Percentiles rank a stretch among this genome's conserved stretches.
phyloP scores from a whole-genome alignment of 92 coral and sea anemone species.

The Phymanthus crucifer region DNA sequence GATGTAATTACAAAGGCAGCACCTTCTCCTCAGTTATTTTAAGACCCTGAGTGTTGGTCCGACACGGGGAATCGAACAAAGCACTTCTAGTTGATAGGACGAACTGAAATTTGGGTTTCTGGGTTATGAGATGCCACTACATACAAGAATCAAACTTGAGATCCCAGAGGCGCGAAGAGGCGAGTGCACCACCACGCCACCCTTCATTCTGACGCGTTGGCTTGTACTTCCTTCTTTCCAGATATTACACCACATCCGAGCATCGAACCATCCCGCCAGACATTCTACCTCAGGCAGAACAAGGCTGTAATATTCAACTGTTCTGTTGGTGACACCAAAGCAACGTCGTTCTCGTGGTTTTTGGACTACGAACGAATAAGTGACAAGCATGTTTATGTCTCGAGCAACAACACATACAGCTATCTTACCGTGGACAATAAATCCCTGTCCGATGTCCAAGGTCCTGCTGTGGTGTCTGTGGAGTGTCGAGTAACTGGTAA shows the following conservation, averaged over 20 bases:
- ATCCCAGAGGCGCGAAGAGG: no score
- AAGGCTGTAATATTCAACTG: slow-evolving; percentile 3
- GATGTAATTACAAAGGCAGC: no score
- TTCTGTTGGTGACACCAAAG: slow-evolving; percentile 3
- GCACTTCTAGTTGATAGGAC: no score
- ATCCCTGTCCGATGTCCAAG: neutral
- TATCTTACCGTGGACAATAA: neutral
- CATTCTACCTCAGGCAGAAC: neutral
- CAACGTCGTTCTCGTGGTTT: slow-evolving; percentile 20
- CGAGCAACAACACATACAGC: slow-evolving; percentile 21
- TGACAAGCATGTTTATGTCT: neutral
- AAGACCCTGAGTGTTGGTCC: no score
- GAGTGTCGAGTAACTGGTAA: slow-evolving; percentile 53
- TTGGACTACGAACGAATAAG: slow-evolving; percentile 12
- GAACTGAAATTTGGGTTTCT: no score
- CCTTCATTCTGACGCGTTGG: no score
- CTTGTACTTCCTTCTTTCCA: neutral
- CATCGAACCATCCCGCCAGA: slow-evolving; percentile 8
- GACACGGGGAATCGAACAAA: no score
- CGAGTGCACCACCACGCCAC: neutral
- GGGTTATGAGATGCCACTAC: no score
- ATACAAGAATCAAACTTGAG: no score
- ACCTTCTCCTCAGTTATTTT: no score
- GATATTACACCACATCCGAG: slow-evolving; percentile 22
- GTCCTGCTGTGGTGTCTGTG: neutral